Percentiles rank a stretch among this genome's conserved stretches.
Conservation (phyloP, 30 jellyfish, hydroid and myxozoan species). For the Euphysa ruthae region DNA sequence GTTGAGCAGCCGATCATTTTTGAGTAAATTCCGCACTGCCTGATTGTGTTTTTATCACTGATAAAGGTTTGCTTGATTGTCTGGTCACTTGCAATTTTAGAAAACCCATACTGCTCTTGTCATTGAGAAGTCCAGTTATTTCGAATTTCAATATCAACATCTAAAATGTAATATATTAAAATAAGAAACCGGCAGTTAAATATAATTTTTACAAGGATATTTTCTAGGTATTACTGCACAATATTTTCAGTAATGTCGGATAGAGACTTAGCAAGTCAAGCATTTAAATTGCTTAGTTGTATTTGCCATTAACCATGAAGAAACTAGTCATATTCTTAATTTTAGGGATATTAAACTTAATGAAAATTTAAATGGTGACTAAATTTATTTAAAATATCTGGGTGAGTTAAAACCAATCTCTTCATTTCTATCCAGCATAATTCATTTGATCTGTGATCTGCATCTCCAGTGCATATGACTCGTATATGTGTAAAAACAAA, state of each 20-base stretch:
- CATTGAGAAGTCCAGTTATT: neutral
- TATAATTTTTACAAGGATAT: neutral
- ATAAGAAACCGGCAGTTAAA: neutral
- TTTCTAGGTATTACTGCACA: too few relatives aligned
- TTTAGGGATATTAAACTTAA: neutral
- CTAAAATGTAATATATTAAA: neutral
- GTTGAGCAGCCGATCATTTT: too few relatives aligned
- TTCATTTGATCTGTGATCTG: slow-evolving; percentile 22
- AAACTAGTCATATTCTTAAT: neutral
- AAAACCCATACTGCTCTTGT: too few relatives aligned
- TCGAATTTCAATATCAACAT: neutral
- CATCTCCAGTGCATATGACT: slow-evolving; percentile 15
- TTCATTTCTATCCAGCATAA: slow-evolving; percentile 28
- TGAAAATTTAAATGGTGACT: neutral
- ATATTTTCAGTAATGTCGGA: too few relatives aligned
- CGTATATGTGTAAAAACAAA: slow-evolving; percentile 11
- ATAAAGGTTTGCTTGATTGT: too few relatives aligned
- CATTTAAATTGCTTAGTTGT: neutral
- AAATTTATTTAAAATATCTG: neutral
- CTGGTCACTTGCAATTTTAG: too few relatives aligned
- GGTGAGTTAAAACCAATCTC: slow-evolving; percentile 12
- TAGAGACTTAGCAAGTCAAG: too few relatives aligned
- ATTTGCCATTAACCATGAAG: neutral
- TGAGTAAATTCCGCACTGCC: too few relatives aligned
- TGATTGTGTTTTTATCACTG: too few relatives aligned